These are phyloP conservation scores for Bombus sibiricus DNA, from an alignment of 1,140 invertebrate genomes.

Conservation along the genomic window DNA sequence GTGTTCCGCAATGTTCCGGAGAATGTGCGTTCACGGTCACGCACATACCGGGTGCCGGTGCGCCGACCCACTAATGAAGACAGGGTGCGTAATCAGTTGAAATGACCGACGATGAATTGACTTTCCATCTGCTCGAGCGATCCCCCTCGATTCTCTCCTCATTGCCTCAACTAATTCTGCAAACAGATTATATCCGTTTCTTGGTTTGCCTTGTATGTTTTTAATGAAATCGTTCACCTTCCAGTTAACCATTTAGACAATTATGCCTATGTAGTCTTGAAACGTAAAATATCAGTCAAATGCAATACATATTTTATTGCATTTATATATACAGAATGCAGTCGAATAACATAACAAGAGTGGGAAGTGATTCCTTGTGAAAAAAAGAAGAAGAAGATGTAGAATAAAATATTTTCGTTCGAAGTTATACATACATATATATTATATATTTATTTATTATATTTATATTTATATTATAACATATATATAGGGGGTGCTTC, in stretches of 20 bases:
- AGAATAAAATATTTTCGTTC: too few relatives aligned
- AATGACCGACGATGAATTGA: constrained; percentile 12
- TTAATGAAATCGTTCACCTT: background rate
- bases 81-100: constrained; percentile 26
- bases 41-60: constrained; percentile 60
- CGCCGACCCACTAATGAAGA: constrained; percentile 56
- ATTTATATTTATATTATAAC: too few relatives aligned
- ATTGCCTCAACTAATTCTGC: background rate
- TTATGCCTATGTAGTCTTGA: background rate
- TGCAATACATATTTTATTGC: background rate
- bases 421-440: too few relatives aligned
- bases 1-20: constrained; percentile 69
- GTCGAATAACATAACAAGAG: too few relatives aligned
- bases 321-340: background rate
- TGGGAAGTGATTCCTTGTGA: too few relatives aligned
- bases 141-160: background rate
- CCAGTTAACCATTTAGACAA: background rate
- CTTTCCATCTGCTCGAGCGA: background rate
- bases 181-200: background rate
- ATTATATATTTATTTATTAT: too few relatives aligned
- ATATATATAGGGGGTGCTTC: too few relatives aligned
- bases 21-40: constrained; percentile 74
- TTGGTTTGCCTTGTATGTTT: background rate
- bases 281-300: background rate
- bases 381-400: too few relatives aligned